Base-by-base conservation (phyloP, 2,113 vertebrate species). In the Hassar affinis region DNA sequence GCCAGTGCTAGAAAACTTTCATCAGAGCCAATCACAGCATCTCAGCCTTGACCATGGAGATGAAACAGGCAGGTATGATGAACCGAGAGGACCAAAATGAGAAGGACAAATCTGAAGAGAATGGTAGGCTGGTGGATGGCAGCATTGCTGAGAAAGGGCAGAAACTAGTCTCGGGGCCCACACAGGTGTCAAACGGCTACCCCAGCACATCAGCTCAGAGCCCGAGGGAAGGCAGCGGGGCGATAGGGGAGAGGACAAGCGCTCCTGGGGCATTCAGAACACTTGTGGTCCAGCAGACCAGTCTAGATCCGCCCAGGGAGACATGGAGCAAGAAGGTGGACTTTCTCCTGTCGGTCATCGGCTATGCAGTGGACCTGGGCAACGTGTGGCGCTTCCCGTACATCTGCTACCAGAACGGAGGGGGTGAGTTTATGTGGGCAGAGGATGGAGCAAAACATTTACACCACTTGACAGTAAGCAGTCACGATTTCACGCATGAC, bases 321-420 rank as follows among this genome's bases (percentile, higher is more conserved):
- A 98, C 96, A 51, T 99, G 98, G 98, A 95, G 95, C 89, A 99
- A 99, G 94, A 99, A 99, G 94, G 91, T 97, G 92, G 98, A 99
- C 94, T 99, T 99, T 91, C 91, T 99, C 18, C 94, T 99, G 84
- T 99, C 98, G 0, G 98, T 99, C 87, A 97, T 99, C 27, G 98
- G 98, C 85, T 99, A 99, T 0, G 97, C 98, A 0, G 98, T 99
- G 88, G 98, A 99, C 91, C 94, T 99, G 91, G 98, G 98, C 72
- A 99, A 99, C 0, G 95, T 99, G 76, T 99, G 98, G 98, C 96
- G 98, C 68, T 99, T 99, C 89, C 98, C 98, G 6, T 99, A 99
- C 79, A 96, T 99, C 86, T 99, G 97, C 91, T 99, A 99, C 87
- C 97, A 99, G 84, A 99, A 99, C 0, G 98, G 98, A 92, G 98